Evolutionary conservation across 2,797 vertebrate genomes (phyloP).

Genomic region (Capromys pilorides): DNA sequence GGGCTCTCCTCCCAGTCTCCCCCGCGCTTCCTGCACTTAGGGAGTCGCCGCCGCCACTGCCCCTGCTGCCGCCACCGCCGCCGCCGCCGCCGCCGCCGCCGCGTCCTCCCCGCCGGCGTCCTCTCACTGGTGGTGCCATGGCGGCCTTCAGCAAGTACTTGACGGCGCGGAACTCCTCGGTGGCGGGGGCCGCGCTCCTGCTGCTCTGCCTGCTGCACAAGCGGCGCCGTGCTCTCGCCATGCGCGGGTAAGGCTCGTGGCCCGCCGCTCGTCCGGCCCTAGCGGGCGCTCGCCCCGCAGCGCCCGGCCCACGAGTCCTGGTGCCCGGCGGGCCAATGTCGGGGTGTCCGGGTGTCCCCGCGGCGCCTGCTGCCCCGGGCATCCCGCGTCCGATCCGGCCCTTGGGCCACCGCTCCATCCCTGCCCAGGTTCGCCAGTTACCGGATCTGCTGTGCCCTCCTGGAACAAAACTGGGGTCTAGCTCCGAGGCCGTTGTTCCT

Average conservation of each 20-base stretch:
- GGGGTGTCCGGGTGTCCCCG: background rate
- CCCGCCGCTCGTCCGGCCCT: conserved; percentile 12
- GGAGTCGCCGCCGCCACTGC: background rate
- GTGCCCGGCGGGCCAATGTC: background rate
- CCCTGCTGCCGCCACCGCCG: background rate
- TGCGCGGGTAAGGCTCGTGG: conserved; percentile 84
- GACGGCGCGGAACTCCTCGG: conserved; percentile 91
- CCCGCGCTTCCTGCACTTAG: conserved; percentile 47
- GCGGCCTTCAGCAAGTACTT: conserved; percentile 94
- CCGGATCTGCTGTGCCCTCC: background rate
- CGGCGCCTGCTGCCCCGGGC: background rate
- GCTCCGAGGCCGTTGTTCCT: background rate
- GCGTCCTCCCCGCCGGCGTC: background rate
- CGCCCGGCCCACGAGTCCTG: background rate
- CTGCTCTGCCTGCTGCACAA: conserved; percentile 89
- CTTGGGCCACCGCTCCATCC: background rate
- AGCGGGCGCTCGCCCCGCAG: background rate
- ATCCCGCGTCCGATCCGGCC: background rate
- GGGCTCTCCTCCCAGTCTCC: conserved; percentile 68
- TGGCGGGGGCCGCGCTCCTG: conserved; percentile 90
- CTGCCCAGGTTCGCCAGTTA: accelerated
- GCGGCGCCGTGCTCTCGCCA: conserved; percentile 82
- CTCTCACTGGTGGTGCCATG: conserved; percentile 86
- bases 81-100: background rate
- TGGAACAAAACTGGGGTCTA: background rate